Evolutionary conservation across 1,140 invertebrate species (phyloP).

Genomic region (Heliconius himera): DNA sequence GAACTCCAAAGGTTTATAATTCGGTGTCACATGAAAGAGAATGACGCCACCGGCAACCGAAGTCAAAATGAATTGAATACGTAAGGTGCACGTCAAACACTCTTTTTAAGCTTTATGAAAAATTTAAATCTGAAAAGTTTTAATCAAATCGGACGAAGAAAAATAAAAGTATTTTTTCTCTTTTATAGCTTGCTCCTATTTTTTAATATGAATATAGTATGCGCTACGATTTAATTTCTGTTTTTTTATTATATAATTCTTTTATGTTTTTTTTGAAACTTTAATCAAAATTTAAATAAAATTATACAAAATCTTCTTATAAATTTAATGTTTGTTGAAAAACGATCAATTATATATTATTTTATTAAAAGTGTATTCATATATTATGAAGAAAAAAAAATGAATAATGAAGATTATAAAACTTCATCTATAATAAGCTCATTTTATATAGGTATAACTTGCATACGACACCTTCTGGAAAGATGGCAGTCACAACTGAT

Average conservation of each 20-base stretch:
- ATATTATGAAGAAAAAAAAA: too few species aligned
- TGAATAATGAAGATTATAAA: neutral
- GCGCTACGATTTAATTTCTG: neutral
- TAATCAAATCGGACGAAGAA: conserved; percentile 6
- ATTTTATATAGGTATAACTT: too few species aligned
- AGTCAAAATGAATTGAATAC: neutral
- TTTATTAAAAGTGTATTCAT: too few species aligned
- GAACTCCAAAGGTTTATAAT: neutral
- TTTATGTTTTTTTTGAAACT: neutral
- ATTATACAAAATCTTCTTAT: too few species aligned
- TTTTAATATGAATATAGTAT: neutral
- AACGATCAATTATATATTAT: too few species aligned
- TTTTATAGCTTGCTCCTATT: neutral
- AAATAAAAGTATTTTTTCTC: conserved; percentile 4
- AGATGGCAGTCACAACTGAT: neutral
- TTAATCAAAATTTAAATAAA: neutral
- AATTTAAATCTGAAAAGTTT: conserved; percentile 9
- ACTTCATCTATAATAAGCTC: neutral
- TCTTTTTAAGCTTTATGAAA: conserved; percentile 6
- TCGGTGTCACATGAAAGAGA: conserved; percentile 2
- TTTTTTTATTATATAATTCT: neutral
- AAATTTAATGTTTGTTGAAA: neutral
- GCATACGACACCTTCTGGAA: too few species aligned
- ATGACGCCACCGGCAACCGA: neutral
- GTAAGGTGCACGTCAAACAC: conserved; percentile 7